A percentile compares a stretch with the other conserved stretches of the same genome.
These are phyloP conservation scores for Erynnis tages DNA, from an alignment of 2,888 invertebrate genomes.

Conservation along the genomic window DNA sequence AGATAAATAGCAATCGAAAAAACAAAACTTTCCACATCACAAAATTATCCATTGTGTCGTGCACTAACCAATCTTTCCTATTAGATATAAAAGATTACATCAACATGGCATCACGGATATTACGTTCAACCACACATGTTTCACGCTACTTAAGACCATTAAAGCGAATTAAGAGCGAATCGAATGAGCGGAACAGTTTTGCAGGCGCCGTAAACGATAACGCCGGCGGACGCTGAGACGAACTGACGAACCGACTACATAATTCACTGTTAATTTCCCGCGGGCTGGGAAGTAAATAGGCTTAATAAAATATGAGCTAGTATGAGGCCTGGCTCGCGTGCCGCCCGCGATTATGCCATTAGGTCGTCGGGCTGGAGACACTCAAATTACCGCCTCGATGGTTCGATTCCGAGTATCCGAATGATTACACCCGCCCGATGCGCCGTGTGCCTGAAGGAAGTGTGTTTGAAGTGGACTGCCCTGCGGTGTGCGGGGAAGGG, in stretches of 20 bases:
- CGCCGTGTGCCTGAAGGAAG: too few species aligned
- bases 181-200: conserved; percentile 1
- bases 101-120: too few species aligned
- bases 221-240: conserved; percentile 19
- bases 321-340: conserved; percentile 11
- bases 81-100: too few species aligned
- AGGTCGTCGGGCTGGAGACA: conserved; percentile 11
- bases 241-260: conserved; percentile 33
- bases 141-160: background rate
- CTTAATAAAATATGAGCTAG: conserved; percentile 18
- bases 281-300: conserved; percentile 26
- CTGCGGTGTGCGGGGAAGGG: too few species aligned
- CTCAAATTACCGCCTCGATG: conserved; percentile 9
- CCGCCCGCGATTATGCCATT: conserved; percentile 11
- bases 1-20: too few species aligned
- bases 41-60: too few species aligned
- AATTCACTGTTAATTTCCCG: conserved; percentile 34
- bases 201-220: conserved; percentile 15
- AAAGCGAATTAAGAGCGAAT: background rate
- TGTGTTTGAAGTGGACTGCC: too few species aligned
- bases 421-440: too few species aligned
- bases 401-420: background rate
- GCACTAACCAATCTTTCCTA: too few species aligned
- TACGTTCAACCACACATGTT: background rate
- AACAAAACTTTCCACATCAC: too few species aligned